Evolutionary conservation across 2,113 vertebrate species (phyloP).

Genomic region (Puntigrus tetrazona): DNA sequence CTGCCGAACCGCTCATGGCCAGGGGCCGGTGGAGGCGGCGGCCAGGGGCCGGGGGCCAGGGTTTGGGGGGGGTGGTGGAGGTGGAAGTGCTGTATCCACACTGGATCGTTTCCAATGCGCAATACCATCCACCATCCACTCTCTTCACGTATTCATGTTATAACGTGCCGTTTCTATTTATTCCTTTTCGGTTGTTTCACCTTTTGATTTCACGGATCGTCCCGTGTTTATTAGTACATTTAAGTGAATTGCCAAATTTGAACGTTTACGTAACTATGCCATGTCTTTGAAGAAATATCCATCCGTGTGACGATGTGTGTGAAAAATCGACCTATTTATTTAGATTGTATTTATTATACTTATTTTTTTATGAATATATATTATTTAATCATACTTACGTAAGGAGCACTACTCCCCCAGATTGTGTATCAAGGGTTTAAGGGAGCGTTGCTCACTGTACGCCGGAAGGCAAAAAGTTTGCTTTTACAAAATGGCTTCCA

Average conservation of each 20-base stretch:
- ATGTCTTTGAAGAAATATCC: conserved; percentile 55
- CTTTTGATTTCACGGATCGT: conserved; percentile 9
- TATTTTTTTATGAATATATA: conserved; percentile 33
- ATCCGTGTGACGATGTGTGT: conserved; percentile 73
- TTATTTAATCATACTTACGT: conserved; percentile 50
- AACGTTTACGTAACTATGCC: conserved; percentile 30
- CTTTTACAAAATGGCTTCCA: conserved; percentile 8
- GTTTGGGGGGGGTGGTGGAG: conserved; percentile 38
- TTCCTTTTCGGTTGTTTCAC: not conserved
- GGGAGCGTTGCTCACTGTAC: conserved; percentile 35
- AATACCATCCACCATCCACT: conserved; percentile 46
- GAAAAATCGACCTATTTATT: conserved; percentile 66
- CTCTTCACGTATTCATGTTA: conserved; percentile 55
- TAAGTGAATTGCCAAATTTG: conserved; percentile 72
- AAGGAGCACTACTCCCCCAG: conserved; percentile 59
- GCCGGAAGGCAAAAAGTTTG: conserved; percentile 12
- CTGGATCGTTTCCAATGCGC: conserved; percentile 47
- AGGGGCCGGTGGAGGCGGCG: conserved; percentile 31
- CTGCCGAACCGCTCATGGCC: conserved; percentile 58
- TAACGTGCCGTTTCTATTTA: conserved; percentile 62
- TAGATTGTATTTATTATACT: conserved; percentile 73
- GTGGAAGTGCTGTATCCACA: conserved; percentile 44
- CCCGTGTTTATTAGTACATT: conserved; percentile 49
- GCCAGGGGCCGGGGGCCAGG: too few relatives aligned
- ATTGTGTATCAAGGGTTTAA: conserved; percentile 39